Base-by-base conservation (phyloP, 2,113 vertebrate genomes). In the Paratilapia polleni region DNA sequence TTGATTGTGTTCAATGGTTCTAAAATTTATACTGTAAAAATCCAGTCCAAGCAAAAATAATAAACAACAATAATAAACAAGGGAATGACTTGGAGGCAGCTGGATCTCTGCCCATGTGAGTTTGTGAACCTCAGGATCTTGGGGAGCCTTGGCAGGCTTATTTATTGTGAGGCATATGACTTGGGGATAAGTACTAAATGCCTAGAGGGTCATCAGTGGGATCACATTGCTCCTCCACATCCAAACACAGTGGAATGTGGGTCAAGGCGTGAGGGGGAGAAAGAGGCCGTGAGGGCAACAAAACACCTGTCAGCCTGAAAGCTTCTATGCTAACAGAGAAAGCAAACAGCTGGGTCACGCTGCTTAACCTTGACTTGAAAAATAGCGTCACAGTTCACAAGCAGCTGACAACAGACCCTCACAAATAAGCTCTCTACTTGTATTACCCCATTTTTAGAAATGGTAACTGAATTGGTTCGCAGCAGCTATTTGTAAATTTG, bases 161-260 rank as follows among this genome's bases (percentile, higher is more conserved):
- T 78, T 82, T 15, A 85, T 70, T 81, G 61, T 41, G 38, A 28
- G 80, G 22, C 94, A 89, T 90, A 90, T 89, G 93, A 92, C 89
- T 89, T 38, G 75, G 15, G 34, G 83, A 85, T 88, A 79, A 81
- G 60, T 78, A 84, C 87, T 90, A 82, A 84, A 93, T 94, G 68
- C 92, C 87, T 38, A 17, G 75, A 34, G 77, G 73, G 87, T 90
- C 90, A 87, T 43, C 80, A 86, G 86, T 31, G 76, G 83, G 87
- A 88, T 95, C 94, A 89, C 78, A 19, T 96, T 94, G 90, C 94
- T 95, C 88, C 93, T 96, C 88, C 88, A 90, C 63, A 31, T 86
- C 89, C 85, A 93, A 91, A 80, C 31, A 59, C 36, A 75, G 63
- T 68, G 83, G 85, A 78, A 96, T 95, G 60, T 94, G 88, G 94